These are phyloP conservation scores for Drosophila recens DNA, from an alignment of 2,888 invertebrate genomes.

Conservation along the genomic window DNA sequence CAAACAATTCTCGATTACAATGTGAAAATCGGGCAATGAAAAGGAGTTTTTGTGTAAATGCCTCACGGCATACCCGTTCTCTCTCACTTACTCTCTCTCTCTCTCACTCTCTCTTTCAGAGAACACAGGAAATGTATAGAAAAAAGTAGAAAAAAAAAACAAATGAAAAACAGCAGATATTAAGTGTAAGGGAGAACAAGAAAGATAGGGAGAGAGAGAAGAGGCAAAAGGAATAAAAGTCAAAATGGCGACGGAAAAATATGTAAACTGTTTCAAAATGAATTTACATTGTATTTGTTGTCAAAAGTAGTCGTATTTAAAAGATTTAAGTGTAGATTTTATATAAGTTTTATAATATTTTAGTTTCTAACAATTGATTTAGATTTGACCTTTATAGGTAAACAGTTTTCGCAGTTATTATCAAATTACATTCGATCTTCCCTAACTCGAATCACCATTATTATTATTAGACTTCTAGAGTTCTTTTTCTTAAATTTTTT, in stretches of 20 bases:
- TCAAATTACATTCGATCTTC: too few species aligned
- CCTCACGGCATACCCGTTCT: constrained; percentile 1
- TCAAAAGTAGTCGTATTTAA: neutral
- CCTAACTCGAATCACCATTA: too few species aligned
- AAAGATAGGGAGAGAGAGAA: neutral
- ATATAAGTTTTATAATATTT: too few species aligned
- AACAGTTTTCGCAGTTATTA: too few species aligned
- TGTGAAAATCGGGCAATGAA: constrained; percentile 55
- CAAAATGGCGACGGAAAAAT: constrained; percentile 30
- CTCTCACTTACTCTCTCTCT: neutral
- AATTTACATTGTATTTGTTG: neutral
- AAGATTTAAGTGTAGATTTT: too few species aligned
- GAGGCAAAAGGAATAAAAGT: constrained; percentile 9
- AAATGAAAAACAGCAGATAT: neutral
- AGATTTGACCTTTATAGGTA: too few species aligned
- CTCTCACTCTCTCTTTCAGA: too few species aligned
- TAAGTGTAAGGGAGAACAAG: constrained; percentile 1
- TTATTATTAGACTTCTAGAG: too few species aligned
- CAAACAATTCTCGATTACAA: constrained; percentile 59
- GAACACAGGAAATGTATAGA: constrained; percentile 34
- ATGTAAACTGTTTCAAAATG: neutral
- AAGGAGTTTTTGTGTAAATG: constrained; percentile 32
- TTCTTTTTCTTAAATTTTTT: too few species aligned
- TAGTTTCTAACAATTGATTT: too few species aligned
- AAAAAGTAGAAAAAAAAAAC: constrained; percentile 5